phyloP scores from a whole-genome alignment of 1,140 invertebrate genomes.

The Zaprionus lachaisei region DNA sequence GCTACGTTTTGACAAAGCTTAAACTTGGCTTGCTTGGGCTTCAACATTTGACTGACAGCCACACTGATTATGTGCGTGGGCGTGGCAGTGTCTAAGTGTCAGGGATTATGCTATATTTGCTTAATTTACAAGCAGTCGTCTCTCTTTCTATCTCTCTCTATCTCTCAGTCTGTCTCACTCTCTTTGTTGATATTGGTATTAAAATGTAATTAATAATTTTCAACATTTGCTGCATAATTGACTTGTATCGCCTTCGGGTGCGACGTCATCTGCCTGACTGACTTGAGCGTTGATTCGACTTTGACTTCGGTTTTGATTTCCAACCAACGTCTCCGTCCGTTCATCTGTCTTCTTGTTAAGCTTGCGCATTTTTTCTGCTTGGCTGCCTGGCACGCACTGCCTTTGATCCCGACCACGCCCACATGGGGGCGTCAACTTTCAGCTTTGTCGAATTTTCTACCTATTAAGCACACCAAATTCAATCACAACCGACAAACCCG shows the following conservation, averaged over 20 bases:
- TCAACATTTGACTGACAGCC: slow-evolving; percentile 59
- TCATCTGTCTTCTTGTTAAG: slow-evolving; percentile 34
- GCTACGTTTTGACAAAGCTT: slow-evolving; percentile 21
- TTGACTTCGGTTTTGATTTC: slow-evolving; percentile 43
- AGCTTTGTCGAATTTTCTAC: slow-evolving; percentile 79
- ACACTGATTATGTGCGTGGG: slow-evolving; percentile 7
- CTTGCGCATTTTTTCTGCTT: slow-evolving; percentile 71
- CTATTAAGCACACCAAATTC: slow-evolving; percentile 81
- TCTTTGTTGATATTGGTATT: slow-evolving; percentile 56
- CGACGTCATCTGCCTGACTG: slow-evolving; percentile 30
- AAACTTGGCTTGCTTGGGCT: slow-evolving; percentile 40
- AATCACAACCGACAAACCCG: slow-evolving; percentile 61
- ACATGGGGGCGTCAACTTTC: slow-evolving; percentile 36
- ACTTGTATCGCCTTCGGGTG: slow-evolving; percentile 66
- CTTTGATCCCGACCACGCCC: slow-evolving; percentile 50
- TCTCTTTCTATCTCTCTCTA: slow-evolving; percentile 5
- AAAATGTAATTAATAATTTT: slow-evolving; percentile 77
- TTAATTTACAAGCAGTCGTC: slow-evolving; percentile 42
- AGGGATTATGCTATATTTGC: slow-evolving; percentile 74
- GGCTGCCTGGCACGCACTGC: slow-evolving; percentile 59
- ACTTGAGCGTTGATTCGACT: slow-evolving; percentile 58
- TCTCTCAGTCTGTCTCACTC: slow-evolving; percentile 11
- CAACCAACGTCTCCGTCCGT: slow-evolving; percentile 2
- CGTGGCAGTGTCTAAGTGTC: slow-evolving; percentile 57
- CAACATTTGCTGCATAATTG: slow-evolving; percentile 66